Evolutionary conservation across 1,140 invertebrate species (phyloP).

Genomic region (Mercenaria mercenaria): DNA sequence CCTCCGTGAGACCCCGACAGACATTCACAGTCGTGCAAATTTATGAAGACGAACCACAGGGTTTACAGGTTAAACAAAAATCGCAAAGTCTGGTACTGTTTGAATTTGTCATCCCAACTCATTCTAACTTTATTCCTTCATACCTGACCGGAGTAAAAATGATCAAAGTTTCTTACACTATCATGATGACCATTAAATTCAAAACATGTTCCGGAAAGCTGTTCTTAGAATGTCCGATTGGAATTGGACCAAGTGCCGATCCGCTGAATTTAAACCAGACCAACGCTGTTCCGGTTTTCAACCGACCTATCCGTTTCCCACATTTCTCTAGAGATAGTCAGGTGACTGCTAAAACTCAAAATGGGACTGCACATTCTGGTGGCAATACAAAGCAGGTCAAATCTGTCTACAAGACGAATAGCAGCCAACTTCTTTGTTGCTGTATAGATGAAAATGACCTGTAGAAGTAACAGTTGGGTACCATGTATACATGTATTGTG

Average conservation of each 20-base stretch:
- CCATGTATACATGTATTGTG: too few species aligned
- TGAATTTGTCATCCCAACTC: constrained; percentile 75
- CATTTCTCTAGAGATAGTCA: constrained; percentile 90
- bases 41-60: constrained; percentile 70
- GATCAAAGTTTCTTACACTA: constrained; percentile 72
- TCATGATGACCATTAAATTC: constrained; percentile 76
- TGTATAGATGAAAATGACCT: constrained; percentile 21
- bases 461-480: neutral
- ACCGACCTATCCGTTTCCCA: constrained; percentile 77
- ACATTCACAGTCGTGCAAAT: constrained; percentile 68
- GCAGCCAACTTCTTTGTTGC: constrained; percentile 4
- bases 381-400: neutral
- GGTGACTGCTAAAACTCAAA: constrained; percentile 87
- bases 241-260: constrained; percentile 76
- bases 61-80: constrained; percentile 57
- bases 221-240: constrained; percentile 76
- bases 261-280: constrained; percentile 70
- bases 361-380: constrained; percentile 2
- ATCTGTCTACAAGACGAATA: constrained; percentile 10
- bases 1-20: constrained; percentile 58
- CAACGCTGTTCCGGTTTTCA: constrained; percentile 79
- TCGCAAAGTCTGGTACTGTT: constrained; percentile 60
- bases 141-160: constrained; percentile 74
- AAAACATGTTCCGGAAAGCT: constrained; percentile 76
- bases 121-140: constrained; percentile 74